Evolutionary conservation across 2,888 invertebrate species (phyloP).

Genomic region (Frankliniella intonsa): DNA sequence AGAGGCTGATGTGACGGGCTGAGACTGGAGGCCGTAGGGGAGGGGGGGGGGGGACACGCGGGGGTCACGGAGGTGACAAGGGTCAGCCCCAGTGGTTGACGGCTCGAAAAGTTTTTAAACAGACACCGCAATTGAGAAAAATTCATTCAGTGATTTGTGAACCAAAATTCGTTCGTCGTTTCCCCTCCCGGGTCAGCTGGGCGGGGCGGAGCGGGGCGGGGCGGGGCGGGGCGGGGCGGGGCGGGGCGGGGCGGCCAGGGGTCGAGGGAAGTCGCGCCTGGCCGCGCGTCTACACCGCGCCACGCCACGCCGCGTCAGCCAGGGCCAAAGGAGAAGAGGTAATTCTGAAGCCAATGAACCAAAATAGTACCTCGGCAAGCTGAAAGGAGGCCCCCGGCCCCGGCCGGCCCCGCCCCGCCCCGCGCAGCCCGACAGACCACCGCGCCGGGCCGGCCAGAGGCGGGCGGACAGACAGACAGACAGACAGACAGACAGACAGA

Average conservation of each 20-base stretch:
- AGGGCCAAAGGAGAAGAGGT: background rate
- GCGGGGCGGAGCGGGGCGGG: background rate
- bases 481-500: background rate
- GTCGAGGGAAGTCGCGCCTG: background rate
- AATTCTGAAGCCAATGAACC: conserved; percentile 23
- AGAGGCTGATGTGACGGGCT: too few species aligned
- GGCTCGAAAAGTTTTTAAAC: too few species aligned
- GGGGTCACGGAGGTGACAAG: too few species aligned
- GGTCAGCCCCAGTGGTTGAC: too few species aligned
- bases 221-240: background rate
- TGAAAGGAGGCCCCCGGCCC: background rate
- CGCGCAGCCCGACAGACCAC: background rate
- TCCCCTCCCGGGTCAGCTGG: background rate
- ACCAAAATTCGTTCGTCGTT: too few species aligned
- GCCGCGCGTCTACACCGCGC: background rate
- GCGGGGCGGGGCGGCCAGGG: background rate
- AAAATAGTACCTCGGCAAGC: conserved; percentile 3
- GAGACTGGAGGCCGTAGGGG: too few species aligned
- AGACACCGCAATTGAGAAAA: too few species aligned
- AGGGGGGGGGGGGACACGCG: too few species aligned
- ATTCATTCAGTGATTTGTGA: too few species aligned
- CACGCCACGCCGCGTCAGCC: background rate
- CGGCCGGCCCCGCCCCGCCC: too few species aligned
- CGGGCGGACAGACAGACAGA: background rate
- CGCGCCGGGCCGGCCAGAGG: background rate